These are phyloP conservation scores for Sinodicranocentrus sp. DNA, from an alignment of 2,888 invertebrate species.

Conservation along the genomic window DNA sequence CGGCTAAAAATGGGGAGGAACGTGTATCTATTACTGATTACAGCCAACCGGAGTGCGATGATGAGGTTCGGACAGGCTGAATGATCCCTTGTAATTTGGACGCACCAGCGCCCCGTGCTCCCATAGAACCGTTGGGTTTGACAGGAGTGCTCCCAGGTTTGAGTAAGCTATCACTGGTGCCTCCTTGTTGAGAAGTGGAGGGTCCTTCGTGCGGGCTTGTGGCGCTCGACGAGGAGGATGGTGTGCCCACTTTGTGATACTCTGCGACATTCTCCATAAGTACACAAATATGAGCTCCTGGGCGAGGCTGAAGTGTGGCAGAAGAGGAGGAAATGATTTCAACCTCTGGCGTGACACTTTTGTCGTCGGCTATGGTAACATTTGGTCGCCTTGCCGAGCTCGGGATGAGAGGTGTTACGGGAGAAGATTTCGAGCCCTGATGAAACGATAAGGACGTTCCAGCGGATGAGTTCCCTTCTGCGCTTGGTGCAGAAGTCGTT, in stretches of 20 bases:
- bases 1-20: no score
- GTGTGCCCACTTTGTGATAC: constrained; percentile 61
- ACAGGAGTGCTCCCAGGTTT: constrained; percentile 43
- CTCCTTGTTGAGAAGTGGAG: constrained; percentile 33
- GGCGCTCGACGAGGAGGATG: constrained; percentile 21
- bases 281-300: constrained; percentile 73
- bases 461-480: constrained; percentile 62
- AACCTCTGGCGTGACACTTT: constrained; percentile 52
- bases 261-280: constrained; percentile 72
- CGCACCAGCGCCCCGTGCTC: constrained; percentile 52
- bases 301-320: constrained; percentile 47
- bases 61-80: constrained; percentile 75
- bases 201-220: constrained; percentile 44
- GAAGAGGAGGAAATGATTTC: constrained; percentile 57
- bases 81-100: constrained; percentile 76
- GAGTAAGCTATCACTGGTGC: constrained; percentile 37
- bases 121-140: constrained; percentile 61
- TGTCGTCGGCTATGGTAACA: constrained; percentile 49
- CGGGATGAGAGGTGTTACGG: constrained; percentile 39
- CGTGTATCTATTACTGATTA: no score
- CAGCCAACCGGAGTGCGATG: constrained; percentile 75
- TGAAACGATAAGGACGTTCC: constrained; percentile 8
- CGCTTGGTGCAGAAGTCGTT: constrained; percentile 73
- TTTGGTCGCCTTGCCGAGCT: constrained; percentile 38
- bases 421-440: constrained; percentile 47